Evolutionary conservation across 2,113 vertebrate species (phyloP), one percentile per base, ranked within the genome.

Genomic region (Ictalurus punctatus): DNA sequence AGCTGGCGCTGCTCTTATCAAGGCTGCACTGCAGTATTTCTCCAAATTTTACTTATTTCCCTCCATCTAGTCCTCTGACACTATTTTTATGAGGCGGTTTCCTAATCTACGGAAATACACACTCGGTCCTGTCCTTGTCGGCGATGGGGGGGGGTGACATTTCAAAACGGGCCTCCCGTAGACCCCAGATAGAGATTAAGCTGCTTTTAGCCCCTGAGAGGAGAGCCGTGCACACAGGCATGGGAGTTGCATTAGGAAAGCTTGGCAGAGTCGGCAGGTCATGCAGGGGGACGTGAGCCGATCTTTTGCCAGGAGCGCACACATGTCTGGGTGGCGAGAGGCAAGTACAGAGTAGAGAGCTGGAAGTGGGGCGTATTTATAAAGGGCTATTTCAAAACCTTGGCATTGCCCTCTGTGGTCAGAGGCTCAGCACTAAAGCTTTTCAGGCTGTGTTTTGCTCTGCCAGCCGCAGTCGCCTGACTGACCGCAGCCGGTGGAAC

Each of bases 301-400:
- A 59, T 83, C 56, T 91, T 89, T 87, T 88, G 89, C 86, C 88
- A 90, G 81, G 86, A 84, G 88, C 86, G 84, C 86, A 88, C 80
- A 83, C 85, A 89, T 87, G 92, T 90, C 88, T 91, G 86, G 84
- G 88, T 90, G 89, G 85, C 65, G 25, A 86, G 89, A 86, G 83
- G 81, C 90, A 91, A 90, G 61, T 84, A 69, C 65, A 81, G 61
- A 87, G 56, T 76, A 78, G 83, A 83, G 86, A 23, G 44, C 76
- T 82, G 56, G 40, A 56, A 37, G 59, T 80, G 89, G 85, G 90
- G 83, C 48, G 79, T 90, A 79, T 87, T 88, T 87, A 83, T 69
- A 71, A 80, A 91, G 86, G 88, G 82, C 88, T 90, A 88, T 91
- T 91, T 91, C 89, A 88, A 87, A 90, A 90, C 63, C 87, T 84